phyloP scores from a whole-genome alignment of 2,888 invertebrate genomes.

The Rhamnusium bicolor region DNA sequence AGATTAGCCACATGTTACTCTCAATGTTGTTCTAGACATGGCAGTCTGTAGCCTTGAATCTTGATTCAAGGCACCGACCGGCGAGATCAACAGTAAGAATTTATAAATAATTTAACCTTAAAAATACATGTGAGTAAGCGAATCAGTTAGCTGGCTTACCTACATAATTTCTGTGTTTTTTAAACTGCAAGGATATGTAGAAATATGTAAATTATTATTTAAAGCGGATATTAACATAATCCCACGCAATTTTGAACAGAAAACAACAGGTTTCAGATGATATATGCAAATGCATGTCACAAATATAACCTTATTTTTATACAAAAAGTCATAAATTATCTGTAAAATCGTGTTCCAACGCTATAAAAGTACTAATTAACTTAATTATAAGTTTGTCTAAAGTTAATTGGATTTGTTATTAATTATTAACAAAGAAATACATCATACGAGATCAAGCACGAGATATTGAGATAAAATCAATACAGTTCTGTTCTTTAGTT shows the following conservation, averaged over 20 bases:
- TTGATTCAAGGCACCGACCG: neutral
- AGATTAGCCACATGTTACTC: no score
- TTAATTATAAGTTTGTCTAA: slow-evolving; percentile 23
- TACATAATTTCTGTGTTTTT: neutral
- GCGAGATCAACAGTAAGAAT: neutral
- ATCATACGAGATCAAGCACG: slow-evolving; percentile 19
- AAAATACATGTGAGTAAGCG: neutral
- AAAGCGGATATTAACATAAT: neutral
- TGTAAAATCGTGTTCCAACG: neutral
- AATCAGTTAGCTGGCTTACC: neutral
- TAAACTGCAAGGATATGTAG: neutral
- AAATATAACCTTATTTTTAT: slow-evolving; percentile 6
- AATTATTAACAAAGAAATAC: slow-evolving; percentile 17
- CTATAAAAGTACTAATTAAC: slow-evolving; percentile 21
- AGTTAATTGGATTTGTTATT: slow-evolving; percentile 27
- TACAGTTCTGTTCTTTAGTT: slow-evolving; percentile 10
- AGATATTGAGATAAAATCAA: slow-evolving; percentile 20
- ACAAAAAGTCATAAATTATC: slow-evolving; percentile 13
- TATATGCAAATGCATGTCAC: slow-evolving; percentile 1
- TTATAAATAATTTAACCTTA: neutral
- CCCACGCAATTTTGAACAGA: slow-evolving; percentile 5
- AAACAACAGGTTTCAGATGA: neutral
- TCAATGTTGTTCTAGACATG: no score
- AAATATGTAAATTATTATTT: slow-evolving; percentile 18
- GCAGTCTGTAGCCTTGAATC: neutral